These are phyloP conservation scores for Nymphalis io DNA, from an alignment of 1,140 invertebrate genomes.

Conservation along the genomic window DNA sequence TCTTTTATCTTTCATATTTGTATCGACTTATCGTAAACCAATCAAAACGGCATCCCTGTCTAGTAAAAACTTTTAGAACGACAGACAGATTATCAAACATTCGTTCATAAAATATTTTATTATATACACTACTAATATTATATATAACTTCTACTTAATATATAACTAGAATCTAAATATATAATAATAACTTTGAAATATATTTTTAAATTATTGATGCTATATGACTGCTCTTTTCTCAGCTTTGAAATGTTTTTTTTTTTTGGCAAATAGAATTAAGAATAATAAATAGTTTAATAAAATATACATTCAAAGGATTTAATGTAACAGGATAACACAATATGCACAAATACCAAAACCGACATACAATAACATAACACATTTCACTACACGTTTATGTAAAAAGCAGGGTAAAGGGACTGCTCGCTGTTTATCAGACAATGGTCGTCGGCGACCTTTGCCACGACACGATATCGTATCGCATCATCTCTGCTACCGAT, in stretches of 20 bases:
- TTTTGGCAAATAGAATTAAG: no score
- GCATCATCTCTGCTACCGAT: conserved; percentile 62
- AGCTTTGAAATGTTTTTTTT: no score
- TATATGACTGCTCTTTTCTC: no score
- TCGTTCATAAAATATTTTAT: not conserved
- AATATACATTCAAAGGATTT: no score
- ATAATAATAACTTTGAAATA: no score
- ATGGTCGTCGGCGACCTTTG: conserved; percentile 56
- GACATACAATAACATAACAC: not conserved
- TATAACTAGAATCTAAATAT: no score
- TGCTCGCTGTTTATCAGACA: conserved; percentile 51
- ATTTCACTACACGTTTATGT: conserved; percentile 14
- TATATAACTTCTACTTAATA: no score
- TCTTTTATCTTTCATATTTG: conserved; percentile 30
- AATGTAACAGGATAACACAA: not conserved
- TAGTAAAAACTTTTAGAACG: not conserved
- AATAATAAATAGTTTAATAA: no score
- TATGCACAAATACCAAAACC: not conserved
- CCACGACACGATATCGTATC: conserved; percentile 55
- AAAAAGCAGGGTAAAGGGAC: conserved; percentile 18
- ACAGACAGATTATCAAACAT: not conserved
- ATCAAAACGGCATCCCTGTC: not conserved
- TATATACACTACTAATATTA: not conserved
- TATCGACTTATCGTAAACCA: conserved; percentile 25
- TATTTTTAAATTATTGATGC: no score